A percentile compares a stretch with the other conserved stretches of the same genome.
phyloP scores from a whole-genome alignment of 2,113 vertebrate genomes.

The Callocephalon fimbriatum region DNA sequence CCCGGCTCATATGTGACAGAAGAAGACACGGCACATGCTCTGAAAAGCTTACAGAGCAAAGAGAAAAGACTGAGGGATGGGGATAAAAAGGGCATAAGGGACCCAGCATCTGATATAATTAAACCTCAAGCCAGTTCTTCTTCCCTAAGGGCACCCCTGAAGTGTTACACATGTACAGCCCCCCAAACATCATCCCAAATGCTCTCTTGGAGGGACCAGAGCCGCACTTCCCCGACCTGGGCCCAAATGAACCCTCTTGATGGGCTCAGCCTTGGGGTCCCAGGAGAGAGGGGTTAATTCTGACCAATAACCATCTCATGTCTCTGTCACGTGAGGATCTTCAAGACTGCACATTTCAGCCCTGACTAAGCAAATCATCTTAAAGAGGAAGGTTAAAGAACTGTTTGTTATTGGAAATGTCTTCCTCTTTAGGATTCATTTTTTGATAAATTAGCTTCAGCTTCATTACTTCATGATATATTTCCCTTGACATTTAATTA shows the following conservation, averaged over 20 bases:
- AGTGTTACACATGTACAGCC: accelerated
- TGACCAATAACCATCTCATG: neutral
- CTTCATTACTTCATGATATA: constrained; percentile 83
- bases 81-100: neutral
- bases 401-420: constrained; percentile 82
- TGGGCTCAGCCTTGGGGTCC: neutral
- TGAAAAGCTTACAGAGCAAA: neutral
- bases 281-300: neutral
- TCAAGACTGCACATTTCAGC: constrained; percentile 54
- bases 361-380: constrained; percentile 78
- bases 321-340: constrained; percentile 7
- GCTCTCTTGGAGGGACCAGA: neutral
- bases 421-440: constrained; percentile 71
- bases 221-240: neutral
- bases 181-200: neutral
- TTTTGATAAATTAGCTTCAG: constrained; percentile 84
- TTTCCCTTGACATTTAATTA: constrained; percentile 86
- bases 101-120: neutral
- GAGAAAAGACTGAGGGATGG: neutral
- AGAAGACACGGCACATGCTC: neutral
- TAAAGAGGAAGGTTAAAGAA: constrained; percentile 76
- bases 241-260: accelerated
- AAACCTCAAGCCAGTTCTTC: neutral
- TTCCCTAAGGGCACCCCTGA: neutral
- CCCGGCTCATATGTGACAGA: accelerated